Evolutionary conservation across 2,888 invertebrate genomes (phyloP).

Genomic region (Cactoblastis cactorum): DNA sequence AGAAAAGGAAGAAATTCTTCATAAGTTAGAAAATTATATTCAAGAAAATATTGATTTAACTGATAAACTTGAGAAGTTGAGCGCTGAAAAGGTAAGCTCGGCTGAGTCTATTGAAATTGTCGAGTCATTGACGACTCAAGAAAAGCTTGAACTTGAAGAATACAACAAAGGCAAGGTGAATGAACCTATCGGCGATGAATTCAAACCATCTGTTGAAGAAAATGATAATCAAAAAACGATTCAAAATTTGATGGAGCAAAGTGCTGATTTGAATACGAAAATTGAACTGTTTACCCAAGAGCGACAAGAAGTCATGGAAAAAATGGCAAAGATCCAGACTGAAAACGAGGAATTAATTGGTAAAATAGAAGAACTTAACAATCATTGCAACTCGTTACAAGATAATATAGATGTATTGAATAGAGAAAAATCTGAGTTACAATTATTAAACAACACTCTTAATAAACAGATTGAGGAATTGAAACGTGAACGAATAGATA

Average conservation of each 20-base stretch:
- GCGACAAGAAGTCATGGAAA: slow-evolving; percentile 84
- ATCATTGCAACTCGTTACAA: slow-evolving; percentile 70
- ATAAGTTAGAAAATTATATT: slow-evolving; percentile 82
- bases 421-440: slow-evolving; percentile 62
- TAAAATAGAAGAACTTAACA: slow-evolving; percentile 71
- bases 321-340: slow-evolving; percentile 80
- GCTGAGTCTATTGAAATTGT: slow-evolving; percentile 88
- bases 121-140: slow-evolving; percentile 84
- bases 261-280: slow-evolving; percentile 82
- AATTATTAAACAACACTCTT: slow-evolving; percentile 52
- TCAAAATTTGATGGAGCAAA: slow-evolving; percentile 80
- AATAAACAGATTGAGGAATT: slow-evolving; percentile 65
- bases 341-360: slow-evolving; percentile 80
- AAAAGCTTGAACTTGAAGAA: slow-evolving; percentile 84
- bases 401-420: slow-evolving; percentile 60
- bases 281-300: slow-evolving; percentile 85
- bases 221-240: slow-evolving; percentile 75
- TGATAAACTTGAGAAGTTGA: slow-evolving; percentile 85
- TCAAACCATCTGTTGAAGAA: slow-evolving; percentile 29
- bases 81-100: slow-evolving; percentile 85
- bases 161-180: slow-evolving; percentile 74
- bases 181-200: slow-evolving; percentile 29
- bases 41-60: slow-evolving; percentile 87
- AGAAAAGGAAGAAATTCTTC: slow-evolving; percentile 80
- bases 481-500: slow-evolving; percentile 61